Evolutionary conservation across 2,888 invertebrate genomes (phyloP), one percentile per base, ranked within the genome.

Genomic region (Acrobasis consociella): DNA sequence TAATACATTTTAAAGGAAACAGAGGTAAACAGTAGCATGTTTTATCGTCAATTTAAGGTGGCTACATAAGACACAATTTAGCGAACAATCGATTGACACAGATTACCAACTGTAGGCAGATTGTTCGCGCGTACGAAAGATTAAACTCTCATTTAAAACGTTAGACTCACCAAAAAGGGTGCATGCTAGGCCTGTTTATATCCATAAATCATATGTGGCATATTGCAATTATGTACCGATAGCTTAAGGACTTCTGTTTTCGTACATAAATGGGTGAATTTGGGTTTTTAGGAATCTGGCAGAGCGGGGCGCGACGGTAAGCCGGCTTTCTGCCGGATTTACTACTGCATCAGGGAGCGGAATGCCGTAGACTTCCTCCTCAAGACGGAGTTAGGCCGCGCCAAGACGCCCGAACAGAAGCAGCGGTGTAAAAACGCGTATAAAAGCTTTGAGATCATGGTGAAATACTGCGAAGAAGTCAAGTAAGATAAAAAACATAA

Each of bases 221-320:
- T n/a, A n/a, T n/a, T n/a, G n/a, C n/a, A n/a, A n/a, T n/a, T n/a
- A 7, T 31, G 31, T 31, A 31, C 31, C 31, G 8, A 31, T 31
- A 7, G 31, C 31, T 31, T 31, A 31, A 5, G 31, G 2, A 5
- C 7, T 31, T 31, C 8, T 7, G 7, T 31, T 46, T 38, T 49
- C 11, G 5, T 22, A 42, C 15, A 16, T 15, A 2, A 37, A 49
- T 13, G 62, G 31, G 31, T n/a, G 46, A 46, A 46, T 46, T 11
- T 11, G 46, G 46, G 46, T n/a, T 69, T 65, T 58, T 96, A 99
- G 93, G 99, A 99, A 91, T 97, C 98, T 0, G 99, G 99, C 0
- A 93, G 99, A 78, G 99, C 99, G 10, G 99, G 99, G 0, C 94
- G 99, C 70, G 99, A 99, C 87, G 99, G 98, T 0, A 95, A 95